Evolutionary conservation across 2,888 invertebrate species (phyloP).

Genomic region (Lepidochrysops patricia): DNA sequence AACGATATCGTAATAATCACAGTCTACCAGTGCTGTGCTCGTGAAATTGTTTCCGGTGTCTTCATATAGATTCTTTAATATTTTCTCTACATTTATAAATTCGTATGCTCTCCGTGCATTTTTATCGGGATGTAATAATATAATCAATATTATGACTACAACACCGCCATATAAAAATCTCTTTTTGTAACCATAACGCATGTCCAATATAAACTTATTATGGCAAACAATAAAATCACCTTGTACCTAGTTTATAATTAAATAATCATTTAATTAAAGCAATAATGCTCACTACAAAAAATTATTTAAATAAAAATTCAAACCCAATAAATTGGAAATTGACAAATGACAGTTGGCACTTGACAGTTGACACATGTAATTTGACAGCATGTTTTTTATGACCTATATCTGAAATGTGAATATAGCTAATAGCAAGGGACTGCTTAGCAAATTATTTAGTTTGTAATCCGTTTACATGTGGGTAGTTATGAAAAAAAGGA

Average conservation of each 20-base stretch:
- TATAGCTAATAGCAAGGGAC: neutral
- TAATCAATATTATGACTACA: constrained; percentile 37
- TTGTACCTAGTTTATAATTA: neutral
- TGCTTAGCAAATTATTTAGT: neutral
- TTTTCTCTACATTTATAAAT: constrained; percentile 56
- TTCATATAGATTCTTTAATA: constrained; percentile 52
- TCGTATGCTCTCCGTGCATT: constrained; percentile 50
- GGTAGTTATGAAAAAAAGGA: neutral
- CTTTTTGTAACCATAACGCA: constrained; percentile 48
- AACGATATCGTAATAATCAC: constrained; percentile 52
- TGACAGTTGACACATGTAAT: neutral
- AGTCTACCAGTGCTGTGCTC: constrained; percentile 42
- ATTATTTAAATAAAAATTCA: neutral
- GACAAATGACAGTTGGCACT: neutral
- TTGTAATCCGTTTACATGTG: neutral
- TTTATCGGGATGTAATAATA: constrained; percentile 47
- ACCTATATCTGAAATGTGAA: no score
- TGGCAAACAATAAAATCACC: neutral
- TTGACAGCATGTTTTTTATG: no score
- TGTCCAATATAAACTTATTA: constrained; percentile 21
- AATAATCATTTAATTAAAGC: neutral
- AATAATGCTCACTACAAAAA: no score
- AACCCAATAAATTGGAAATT: no score
- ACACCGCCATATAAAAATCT: constrained; percentile 40
- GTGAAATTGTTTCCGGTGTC: constrained; percentile 61